phyloP scores from a whole-genome alignment of 2,797 vertebrate genomes.

The Danio jaintianensis region DNA sequence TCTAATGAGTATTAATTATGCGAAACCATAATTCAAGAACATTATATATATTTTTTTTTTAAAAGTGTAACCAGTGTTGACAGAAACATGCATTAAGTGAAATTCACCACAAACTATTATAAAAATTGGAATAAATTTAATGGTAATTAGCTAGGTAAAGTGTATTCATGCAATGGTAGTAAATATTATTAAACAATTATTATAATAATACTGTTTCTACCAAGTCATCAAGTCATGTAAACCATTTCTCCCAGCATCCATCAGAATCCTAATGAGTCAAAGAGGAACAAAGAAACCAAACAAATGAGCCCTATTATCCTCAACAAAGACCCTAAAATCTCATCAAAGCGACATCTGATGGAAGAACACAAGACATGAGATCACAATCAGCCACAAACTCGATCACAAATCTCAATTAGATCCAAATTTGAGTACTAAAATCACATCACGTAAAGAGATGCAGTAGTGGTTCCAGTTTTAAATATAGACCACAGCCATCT shows the following conservation, averaged over 20 bases:
- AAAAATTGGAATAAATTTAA: background rate
- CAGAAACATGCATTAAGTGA: background rate
- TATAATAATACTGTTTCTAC: background rate
- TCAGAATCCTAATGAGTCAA: conserved; percentile 26
- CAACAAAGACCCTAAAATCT: conserved; percentile 27
- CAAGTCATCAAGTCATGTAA: background rate
- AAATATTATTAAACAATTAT: background rate
- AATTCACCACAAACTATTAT: background rate
- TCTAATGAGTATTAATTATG: no score
- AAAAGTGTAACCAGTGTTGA: background rate
- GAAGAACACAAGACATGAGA: background rate
- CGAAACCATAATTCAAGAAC: no score
- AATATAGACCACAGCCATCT: conserved; percentile 42
- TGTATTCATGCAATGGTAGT: background rate
- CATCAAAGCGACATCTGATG: background rate
- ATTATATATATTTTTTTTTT: background rate
- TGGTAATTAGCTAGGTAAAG: background rate
- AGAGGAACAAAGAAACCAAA: conserved; percentile 52
- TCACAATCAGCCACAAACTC: background rate
- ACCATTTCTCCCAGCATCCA: background rate
- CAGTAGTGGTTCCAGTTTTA: conserved; percentile 1
- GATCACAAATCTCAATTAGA: background rate
- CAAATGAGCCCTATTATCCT: conserved; percentile 14
- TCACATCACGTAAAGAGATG: conserved; percentile 19
- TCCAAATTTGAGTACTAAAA: background rate